Percentiles rank a stretch among this genome's conserved stretches.
These are phyloP conservation scores for Macheiramphus alcinus DNA, from an alignment of 2,113 vertebrate genomes.

Conservation along the genomic window DNA sequence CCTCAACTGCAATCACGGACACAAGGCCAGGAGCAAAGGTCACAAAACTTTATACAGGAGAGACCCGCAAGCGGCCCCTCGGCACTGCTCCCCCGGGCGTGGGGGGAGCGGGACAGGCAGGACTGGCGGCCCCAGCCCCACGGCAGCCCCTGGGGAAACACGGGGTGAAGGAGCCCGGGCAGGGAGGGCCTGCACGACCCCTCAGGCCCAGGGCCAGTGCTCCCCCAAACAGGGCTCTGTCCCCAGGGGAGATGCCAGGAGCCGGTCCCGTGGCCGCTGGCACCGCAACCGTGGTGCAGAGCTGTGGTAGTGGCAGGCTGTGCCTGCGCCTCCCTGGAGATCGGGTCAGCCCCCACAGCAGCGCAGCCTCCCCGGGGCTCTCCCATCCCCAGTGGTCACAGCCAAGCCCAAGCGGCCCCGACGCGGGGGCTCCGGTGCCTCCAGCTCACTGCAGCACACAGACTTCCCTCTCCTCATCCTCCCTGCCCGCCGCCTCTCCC, in stretches of 20 bases:
- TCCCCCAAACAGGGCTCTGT: not conserved
- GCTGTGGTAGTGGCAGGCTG: not conserved
- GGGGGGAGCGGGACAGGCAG: fast-evolving
- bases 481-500: not conserved
- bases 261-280: not conserved
- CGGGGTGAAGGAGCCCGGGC: fast-evolving
- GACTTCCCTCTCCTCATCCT: conserved; percentile 24
- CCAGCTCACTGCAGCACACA: conserved; percentile 78
- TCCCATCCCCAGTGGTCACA: not conserved
- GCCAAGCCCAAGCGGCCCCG: not conserved
- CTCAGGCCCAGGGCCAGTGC: fast-evolving
- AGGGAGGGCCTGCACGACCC: not conserved
- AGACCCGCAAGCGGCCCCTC: not conserved
- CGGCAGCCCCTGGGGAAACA: not conserved
- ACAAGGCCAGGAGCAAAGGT: not conserved
- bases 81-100: fast-evolving
- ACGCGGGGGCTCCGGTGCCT: not conserved
- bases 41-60: conserved; percentile 55
- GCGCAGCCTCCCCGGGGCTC: not conserved
- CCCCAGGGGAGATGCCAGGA: not conserved
- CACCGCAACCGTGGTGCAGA: fast-evolving
- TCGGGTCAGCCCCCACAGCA: not conserved
- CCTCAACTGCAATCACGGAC: fast-evolving
- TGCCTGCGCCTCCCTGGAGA: not conserved
- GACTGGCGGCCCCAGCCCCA: fast-evolving